Conservation (phyloP, 1,140 invertebrate genomes). For the Drosophila kanapiae region DNA sequence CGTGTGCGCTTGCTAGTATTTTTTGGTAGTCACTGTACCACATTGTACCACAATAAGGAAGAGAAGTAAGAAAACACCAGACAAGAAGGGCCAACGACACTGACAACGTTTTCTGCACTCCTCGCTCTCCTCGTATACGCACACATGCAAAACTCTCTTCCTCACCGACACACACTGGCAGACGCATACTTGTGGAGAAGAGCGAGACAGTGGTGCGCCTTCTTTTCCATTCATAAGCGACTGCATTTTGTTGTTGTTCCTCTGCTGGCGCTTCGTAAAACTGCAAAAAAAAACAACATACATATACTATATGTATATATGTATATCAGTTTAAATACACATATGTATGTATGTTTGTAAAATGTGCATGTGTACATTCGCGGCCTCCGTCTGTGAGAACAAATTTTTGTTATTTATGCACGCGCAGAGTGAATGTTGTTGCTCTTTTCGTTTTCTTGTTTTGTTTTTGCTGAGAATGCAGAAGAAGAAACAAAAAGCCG, state of each 20-base stretch:
- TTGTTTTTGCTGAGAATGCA: constrained; percentile 17
- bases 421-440: constrained; percentile 13
- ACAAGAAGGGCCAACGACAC: constrained; percentile 80
- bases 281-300: constrained; percentile 14
- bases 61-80: constrained; percentile 55
- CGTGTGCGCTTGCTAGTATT: constrained; percentile 62
- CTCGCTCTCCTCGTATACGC: constrained; percentile 13
- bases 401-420: constrained; percentile 31
- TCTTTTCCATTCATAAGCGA: constrained; percentile 57
- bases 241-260: constrained; percentile 38
- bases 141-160: constrained; percentile 24
- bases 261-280: constrained; percentile 38
- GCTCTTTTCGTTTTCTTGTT: constrained; percentile 8
- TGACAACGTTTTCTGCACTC: constrained; percentile 37
- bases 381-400: constrained; percentile 22
- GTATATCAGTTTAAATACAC: not conserved
- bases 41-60: constrained; percentile 63
- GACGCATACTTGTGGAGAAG: constrained; percentile 11
- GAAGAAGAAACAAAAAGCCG: not conserved
- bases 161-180: constrained; percentile 2
- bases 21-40: constrained; percentile 83
- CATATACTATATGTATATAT: not conserved
- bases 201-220: constrained; percentile 41
- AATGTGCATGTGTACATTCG: not conserved
- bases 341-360: not conserved